Evolutionary conservation across 2,888 invertebrate genomes (phyloP), one percentile per base, ranked within the genome.

Genomic region (Therioaphis trifolii): DNA sequence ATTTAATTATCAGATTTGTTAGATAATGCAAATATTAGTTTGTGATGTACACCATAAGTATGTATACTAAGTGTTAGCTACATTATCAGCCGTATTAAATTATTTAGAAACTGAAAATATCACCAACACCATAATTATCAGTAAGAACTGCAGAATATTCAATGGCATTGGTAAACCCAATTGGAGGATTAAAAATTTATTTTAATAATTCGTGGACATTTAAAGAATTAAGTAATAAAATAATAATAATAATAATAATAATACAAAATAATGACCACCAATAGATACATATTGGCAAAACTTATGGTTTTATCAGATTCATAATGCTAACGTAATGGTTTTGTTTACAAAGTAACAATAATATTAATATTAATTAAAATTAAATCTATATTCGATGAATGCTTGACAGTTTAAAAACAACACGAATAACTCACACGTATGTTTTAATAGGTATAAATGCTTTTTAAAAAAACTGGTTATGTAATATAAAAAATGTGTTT

Each of bases 301-400:
- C 78, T 78, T 77, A 78, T 52, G 52, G 78, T 78, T 78, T 78
- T 78, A 78, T 78, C 78, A 78, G 78, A 78, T 78, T 78, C 78
- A 78, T 78, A 78, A 78, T 52, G 66, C 68, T 80, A 80, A 71
- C 55, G 18, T 71, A 80, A 71, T 58, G 55, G 71, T 80, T 80
- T 58, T 68, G 78, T 78, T 71, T 80, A 79, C 55, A 79, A 82
- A 82, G 24, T 72, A 72, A 72, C 61, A 80, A 80, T 80, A 82
- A 72, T 63, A 72, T 72, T 63, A 72, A 72, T 71, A 80, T 72
- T 71, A 82, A 63, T 63, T 82, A 24, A 72, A 82, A 72, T 72
- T 82, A 72, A 82, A 14, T 49, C 43, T 61, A n/a, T n/a, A 71
- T 69, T 43, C 46, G 14, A 82, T 82, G 72, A 82, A 82, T 63